These are phyloP conservation scores for Lophura nycthemera DNA, from an alignment of 2,113 vertebrate genomes.

Conservation along the genomic window DNA sequence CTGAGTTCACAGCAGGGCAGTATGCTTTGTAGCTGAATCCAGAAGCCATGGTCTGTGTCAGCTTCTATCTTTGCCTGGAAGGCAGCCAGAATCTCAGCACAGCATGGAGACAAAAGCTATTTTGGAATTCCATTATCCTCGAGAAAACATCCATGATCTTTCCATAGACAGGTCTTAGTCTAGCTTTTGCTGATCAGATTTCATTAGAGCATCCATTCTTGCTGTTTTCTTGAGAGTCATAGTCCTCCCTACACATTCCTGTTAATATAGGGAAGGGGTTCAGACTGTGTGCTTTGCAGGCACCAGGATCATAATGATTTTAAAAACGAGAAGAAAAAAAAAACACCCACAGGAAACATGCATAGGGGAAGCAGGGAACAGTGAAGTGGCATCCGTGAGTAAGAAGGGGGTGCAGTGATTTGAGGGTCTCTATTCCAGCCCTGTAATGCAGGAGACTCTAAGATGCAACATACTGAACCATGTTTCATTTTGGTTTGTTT, in stretches of 20 bases:
- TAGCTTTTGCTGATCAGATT: not conserved
- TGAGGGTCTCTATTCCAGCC: not conserved
- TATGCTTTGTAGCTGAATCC: conserved; percentile 55
- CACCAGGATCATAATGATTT: not conserved
- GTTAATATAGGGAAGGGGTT: not conserved
- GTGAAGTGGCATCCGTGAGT: not conserved
- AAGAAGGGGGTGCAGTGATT: not conserved
- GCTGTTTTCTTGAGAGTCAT: conserved; percentile 1
- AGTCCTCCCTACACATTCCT: not conserved
- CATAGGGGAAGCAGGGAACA: not conserved
- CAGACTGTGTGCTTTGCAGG: not conserved
- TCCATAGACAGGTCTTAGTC: conserved; percentile 9
- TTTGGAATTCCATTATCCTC: conserved; percentile 60
- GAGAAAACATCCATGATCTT: conserved; percentile 62
- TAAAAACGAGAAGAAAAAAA: not conserved
- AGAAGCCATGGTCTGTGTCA: conserved; percentile 50
- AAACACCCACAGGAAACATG: not conserved
- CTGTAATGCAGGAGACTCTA: not conserved
- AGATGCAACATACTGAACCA: not conserved
- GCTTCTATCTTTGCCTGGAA: conserved; percentile 59
- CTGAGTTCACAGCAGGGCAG: conserved; percentile 21
- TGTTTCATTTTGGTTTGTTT: not conserved
- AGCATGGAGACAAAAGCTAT: conserved; percentile 48
- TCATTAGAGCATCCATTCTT: not conserved
- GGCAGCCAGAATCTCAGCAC: conserved; percentile 63